Evolutionary conservation across 2,888 invertebrate genomes (phyloP).

Genomic region (Hybos culiciformis): DNA sequence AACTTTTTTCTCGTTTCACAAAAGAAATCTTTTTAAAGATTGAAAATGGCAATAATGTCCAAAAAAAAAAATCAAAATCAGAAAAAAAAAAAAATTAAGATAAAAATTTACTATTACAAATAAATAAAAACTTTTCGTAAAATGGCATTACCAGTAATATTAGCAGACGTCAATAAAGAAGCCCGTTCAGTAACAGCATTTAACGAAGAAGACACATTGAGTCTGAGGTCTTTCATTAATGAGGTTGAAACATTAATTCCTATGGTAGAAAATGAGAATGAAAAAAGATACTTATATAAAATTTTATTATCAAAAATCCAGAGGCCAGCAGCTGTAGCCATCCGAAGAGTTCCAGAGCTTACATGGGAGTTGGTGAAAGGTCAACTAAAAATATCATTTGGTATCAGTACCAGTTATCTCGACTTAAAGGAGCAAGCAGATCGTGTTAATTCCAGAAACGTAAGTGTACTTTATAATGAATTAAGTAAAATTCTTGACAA

Average conservation of each 20-base stretch:
- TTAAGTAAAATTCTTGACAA: constrained; percentile 3
- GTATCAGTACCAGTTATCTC: neutral
- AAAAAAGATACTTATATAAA: neutral
- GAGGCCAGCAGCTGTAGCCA: neutral
- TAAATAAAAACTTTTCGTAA: too few species aligned
- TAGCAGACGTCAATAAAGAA: too few species aligned
- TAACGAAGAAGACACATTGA: neutral
- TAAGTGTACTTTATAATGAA: constrained; percentile 2
- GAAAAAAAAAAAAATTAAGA: too few species aligned
- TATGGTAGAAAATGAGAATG: neutral
- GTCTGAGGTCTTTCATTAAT: neutral
- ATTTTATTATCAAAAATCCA: neutral
- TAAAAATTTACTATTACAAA: too few species aligned
- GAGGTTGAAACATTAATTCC: neutral
- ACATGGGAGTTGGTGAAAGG: neutral
- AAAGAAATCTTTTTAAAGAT: too few species aligned
- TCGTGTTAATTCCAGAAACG: neutral
- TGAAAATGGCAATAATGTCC: too few species aligned
- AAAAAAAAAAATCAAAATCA: too few species aligned
- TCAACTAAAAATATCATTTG: constrained; percentile 1
- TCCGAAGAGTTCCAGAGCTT: neutral
- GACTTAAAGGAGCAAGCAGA: constrained; percentile 5
- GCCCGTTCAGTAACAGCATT: neutral
- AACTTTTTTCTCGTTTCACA: too few species aligned
- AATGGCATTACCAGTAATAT: too few species aligned